Evolutionary conservation across 2,888 invertebrate genomes (phyloP), one percentile per base, ranked within the genome.

Genomic region (Hemaris fuciformis): DNA sequence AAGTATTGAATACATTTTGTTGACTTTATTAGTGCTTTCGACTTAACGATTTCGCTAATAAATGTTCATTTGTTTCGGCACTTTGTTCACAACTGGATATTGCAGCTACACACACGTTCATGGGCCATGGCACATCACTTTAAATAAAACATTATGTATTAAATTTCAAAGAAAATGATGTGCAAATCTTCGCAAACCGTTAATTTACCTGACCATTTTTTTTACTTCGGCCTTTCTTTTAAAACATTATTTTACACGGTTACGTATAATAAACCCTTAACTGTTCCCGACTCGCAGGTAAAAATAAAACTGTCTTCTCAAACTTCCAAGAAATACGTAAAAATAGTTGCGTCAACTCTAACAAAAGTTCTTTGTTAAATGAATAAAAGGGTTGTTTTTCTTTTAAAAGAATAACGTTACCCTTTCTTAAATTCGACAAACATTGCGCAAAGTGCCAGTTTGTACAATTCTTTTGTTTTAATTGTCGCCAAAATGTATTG

Each of bases 351-450:
- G 82, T 88, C 84, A 86, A 87, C 80, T 79, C 86, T 83, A 87
- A 73, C 72, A 77, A 83, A 81, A 79, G 77, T 73, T 73, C 73
- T 79, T 83, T 82, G 81, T 84, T 73, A 71, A 73, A 79, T 85
- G 78, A 86, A 89, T 83, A 76, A 81, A 89, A 91, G 90, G 89
- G 91, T 91, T 90, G 89, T 85, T 88, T 85, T 86, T 87, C 84
- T 87, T 85, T 77, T 77, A 65, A 82, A 88, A 85, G 89, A 87
- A 86, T 90, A 88, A 84, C 80, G 87, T 88, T 83, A 86, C 85
- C 85, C 87, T 84, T 86, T 83, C 84, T 83, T 86, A 85, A 70
- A 71, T 78, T 77, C 75, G 78, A 66, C 76, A 79, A 79, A 76
- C 80, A 85, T 89, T 87, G 87, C 83, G 80, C 84, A 87, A 87